phyloP scores from a whole-genome alignment of 2,113 vertebrate species.

The Erinaceus europaeus region DNA sequence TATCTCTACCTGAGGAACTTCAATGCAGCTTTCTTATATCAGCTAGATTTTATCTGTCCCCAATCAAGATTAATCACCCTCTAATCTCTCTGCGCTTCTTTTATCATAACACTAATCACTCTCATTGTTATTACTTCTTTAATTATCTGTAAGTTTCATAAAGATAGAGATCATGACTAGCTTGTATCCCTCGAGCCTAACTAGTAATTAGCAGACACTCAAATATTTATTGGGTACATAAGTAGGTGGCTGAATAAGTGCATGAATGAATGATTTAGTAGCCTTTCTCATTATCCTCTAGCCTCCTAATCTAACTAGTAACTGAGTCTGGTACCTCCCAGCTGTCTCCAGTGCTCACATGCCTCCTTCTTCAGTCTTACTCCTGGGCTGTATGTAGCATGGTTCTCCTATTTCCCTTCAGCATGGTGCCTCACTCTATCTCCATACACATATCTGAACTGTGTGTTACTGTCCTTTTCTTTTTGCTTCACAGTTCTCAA shows the following conservation, averaged over 20 bases:
- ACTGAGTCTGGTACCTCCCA: neutral
- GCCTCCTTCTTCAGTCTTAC: neutral
- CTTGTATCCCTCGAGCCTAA: neutral
- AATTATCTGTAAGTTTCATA: slow-evolving; percentile 13
- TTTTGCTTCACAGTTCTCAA: neutral
- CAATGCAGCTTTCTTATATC: neutral
- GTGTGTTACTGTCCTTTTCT: neutral
- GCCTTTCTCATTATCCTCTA: neutral
- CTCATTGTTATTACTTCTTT: slow-evolving; percentile 4
- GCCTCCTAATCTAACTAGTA: neutral
- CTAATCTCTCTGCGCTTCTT: neutral
- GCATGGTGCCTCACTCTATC: neutral
- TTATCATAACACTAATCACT: slow-evolving; percentile 12
- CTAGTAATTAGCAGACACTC: neutral
- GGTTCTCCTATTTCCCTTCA: neutral
- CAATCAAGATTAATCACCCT: neutral
- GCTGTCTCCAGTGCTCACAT: neutral
- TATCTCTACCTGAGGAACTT: neutral
- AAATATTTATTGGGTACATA: neutral
- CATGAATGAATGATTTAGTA: neutral
- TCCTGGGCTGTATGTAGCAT: neutral
- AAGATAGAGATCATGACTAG: neutral
- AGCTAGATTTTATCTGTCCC: neutral
- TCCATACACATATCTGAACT: neutral
- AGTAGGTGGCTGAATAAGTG: neutral